phyloP scores from a whole-genome alignment of 2,113 vertebrate species.

The Ceratotherium simum region DNA sequence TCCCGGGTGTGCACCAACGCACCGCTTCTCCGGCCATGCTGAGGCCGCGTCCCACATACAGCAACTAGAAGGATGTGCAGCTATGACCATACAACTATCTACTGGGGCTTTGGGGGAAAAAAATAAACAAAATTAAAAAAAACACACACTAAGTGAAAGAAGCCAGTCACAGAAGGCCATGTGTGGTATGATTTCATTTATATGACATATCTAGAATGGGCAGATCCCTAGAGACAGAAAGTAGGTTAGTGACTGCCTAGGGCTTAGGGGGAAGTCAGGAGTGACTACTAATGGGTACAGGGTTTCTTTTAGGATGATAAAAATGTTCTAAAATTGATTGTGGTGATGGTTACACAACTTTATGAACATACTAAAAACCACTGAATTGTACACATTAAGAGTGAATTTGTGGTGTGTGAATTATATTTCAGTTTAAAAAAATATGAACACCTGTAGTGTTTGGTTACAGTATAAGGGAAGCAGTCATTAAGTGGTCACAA shows the following conservation, averaged over 20 bases:
- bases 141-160: conserved; percentile 20
- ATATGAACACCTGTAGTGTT: background rate
- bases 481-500: background rate
- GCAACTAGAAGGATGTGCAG: no score
- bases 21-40: no score
- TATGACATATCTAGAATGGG: background rate
- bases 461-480: background rate
- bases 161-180: background rate
- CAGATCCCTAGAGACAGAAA: background rate
- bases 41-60: no score
- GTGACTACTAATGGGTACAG: background rate
- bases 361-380: background rate
- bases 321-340: background rate
- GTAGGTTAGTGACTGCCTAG: background rate
- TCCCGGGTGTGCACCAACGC: no score
- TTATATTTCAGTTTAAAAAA: background rate
- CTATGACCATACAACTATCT: no score
- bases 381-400: background rate
- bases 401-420: background rate
- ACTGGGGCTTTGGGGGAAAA: no score
- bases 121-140: no score
- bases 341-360: background rate
- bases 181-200: background rate
- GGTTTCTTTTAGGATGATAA: background rate
- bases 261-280: no score